Evolutionary conservation across 1,140 invertebrate genomes (phyloP).

Genomic region (Bombus waltoni): DNA sequence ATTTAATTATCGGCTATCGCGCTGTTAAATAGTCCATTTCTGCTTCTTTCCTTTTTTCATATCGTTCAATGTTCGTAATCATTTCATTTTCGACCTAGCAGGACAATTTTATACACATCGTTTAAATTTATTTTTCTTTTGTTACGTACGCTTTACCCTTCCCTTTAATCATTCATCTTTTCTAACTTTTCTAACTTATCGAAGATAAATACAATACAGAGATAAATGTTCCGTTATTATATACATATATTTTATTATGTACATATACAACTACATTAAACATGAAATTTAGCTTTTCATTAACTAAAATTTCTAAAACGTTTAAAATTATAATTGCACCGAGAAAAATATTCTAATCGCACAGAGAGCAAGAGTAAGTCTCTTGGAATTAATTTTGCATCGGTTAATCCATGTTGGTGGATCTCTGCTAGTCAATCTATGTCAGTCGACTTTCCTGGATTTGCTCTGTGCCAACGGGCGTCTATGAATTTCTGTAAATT

Average conservation of each 20-base stretch:
- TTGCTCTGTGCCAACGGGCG: background rate
- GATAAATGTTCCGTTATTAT: no score
- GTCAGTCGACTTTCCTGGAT: background rate
- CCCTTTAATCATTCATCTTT: background rate
- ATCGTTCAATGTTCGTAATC: background rate
- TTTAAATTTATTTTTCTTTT: background rate
- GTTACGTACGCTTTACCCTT: background rate
- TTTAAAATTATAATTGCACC: no score
- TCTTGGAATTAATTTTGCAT: no score
- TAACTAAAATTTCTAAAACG: no score
- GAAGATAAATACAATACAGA: no score
- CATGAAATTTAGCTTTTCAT: no score
- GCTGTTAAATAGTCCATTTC: background rate
- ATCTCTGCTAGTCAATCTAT: background rate
- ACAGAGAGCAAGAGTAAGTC: no score
- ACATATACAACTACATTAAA: no score
- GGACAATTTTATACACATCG: background rate
- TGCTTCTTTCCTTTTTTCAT: background rate
- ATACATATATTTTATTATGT: no score
- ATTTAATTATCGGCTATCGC: slow-evolving; percentile 23
- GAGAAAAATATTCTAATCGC: no score
- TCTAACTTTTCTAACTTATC: background rate
- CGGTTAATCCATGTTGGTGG: background rate
- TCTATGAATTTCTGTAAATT: background rate
- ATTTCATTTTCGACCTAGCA: background rate